Evolutionary conservation across 2,797 vertebrate species (phyloP).

Genomic region (Scolopax rusticola): DNA sequence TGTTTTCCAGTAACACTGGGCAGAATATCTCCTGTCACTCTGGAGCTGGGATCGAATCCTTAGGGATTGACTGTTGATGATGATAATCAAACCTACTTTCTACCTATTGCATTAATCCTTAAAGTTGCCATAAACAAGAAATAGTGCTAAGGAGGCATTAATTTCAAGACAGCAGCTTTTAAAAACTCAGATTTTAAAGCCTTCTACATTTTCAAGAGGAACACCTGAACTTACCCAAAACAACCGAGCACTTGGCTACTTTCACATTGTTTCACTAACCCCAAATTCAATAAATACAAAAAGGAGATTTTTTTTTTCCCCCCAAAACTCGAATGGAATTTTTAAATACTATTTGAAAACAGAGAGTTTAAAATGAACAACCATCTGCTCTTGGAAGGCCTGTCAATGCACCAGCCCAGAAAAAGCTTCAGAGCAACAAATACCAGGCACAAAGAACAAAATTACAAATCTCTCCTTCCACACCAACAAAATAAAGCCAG

Average conservation of each 20-base stretch:
- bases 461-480: constrained; percentile 11
- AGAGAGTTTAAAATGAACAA: not conserved
- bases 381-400: constrained; percentile 65
- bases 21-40: not conserved
- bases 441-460: constrained; percentile 17
- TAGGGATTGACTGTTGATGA: not conserved
- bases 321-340: not conserved
- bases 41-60: not conserved
- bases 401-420: not conserved
- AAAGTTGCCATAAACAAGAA: not conserved
- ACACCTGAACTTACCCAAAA: not conserved
- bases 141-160: not conserved
- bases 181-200: not conserved
- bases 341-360: constrained; percentile 41
- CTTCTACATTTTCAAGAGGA: not conserved
- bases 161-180: not conserved
- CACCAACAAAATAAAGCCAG: not conserved
- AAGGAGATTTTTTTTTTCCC: not conserved
- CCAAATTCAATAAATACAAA: not conserved
- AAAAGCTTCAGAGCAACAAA: not conserved
- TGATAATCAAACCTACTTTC: not conserved
- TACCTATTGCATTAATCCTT: not conserved
- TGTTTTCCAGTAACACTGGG: not conserved
- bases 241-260: not conserved
- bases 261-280: not conserved